phyloP scores from a whole-genome alignment of 2,113 vertebrate genomes.

The Formicarius rufipectus region DNA sequence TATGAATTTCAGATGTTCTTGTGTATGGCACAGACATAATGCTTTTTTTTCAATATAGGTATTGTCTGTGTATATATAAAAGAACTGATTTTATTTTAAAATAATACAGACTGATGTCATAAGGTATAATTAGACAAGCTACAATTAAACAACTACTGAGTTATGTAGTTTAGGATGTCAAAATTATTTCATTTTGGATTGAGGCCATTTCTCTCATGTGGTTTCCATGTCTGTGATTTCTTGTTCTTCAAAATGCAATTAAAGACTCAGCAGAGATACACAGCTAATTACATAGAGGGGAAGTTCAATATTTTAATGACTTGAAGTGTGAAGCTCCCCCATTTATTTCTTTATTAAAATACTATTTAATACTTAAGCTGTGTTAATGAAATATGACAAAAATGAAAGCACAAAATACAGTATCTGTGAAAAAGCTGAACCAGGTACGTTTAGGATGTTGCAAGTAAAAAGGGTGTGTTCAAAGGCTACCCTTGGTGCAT shows the following conservation, averaged over 20 bases:
- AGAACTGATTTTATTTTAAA: not conserved
- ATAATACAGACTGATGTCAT: not conserved
- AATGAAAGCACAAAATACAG: not conserved
- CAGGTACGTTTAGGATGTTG: not conserved
- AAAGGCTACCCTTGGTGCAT: not conserved
- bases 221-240: not conserved
- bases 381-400: not conserved
- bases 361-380: not conserved
- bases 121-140: constrained; percentile 34
- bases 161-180: constrained; percentile 13
- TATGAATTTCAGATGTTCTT: not conserved
- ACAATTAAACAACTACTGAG: constrained; percentile 37
- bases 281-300: not conserved
- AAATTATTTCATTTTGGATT: constrained; percentile 38
- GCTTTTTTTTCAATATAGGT: not conserved
- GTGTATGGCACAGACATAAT: not conserved
- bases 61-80: not conserved
- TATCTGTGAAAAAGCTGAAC: not conserved
- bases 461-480: not conserved
- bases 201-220: constrained; percentile 52
- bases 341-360: not conserved
- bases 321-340: not conserved
- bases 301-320: constrained; percentile 7
- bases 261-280: not conserved
- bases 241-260: constrained; percentile 16